These are phyloP conservation scores for Antheraea pernyi DNA, from an alignment of 1,140 invertebrate species.

Conservation along the genomic window DNA sequence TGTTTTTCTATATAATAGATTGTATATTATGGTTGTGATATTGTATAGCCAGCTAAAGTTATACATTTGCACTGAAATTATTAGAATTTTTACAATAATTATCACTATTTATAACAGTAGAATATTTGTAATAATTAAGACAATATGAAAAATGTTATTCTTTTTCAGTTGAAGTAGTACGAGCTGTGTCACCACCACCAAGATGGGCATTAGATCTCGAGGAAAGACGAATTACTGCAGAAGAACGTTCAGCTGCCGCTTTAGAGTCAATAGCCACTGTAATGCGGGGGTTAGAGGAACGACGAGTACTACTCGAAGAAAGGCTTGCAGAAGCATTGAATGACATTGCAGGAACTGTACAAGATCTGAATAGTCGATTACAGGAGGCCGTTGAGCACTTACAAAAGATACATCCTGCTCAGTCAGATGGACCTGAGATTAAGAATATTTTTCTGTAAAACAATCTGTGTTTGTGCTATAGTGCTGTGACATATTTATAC, in stretches of 20 bases:
- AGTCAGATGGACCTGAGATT: slow-evolving; percentile 38
- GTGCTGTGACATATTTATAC: background rate
- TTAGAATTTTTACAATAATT: background rate
- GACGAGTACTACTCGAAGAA: slow-evolving; percentile 44
- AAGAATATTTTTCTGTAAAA: slow-evolving; percentile 48
- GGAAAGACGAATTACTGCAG: slow-evolving; percentile 58
- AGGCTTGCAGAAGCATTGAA: slow-evolving; percentile 52
- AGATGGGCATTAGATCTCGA: slow-evolving; percentile 67
- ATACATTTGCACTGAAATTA: too few relatives aligned
- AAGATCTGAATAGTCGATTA: slow-evolving; percentile 55
- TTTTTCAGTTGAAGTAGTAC: slow-evolving; percentile 12
- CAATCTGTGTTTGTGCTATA: background rate
- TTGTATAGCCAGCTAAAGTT: background rate
- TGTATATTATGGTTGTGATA: too few relatives aligned
- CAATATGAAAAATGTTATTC: slow-evolving; percentile 6
- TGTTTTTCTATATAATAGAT: too few relatives aligned
- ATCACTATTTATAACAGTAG: background rate
- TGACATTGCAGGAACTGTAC: slow-evolving; percentile 57
- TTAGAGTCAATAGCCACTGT: slow-evolving; percentile 51
- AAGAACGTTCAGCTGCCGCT: slow-evolving; percentile 60
- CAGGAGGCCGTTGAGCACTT: slow-evolving; percentile 49
- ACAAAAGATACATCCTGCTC: slow-evolving; percentile 36
- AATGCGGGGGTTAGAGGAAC: slow-evolving; percentile 54
- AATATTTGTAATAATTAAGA: background rate
- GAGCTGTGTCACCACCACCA: slow-evolving; percentile 46